Evolutionary conservation across 2,113 vertebrate genomes (phyloP), one percentile per base, ranked within the genome.

Genomic region (Garra rufa): DNA sequence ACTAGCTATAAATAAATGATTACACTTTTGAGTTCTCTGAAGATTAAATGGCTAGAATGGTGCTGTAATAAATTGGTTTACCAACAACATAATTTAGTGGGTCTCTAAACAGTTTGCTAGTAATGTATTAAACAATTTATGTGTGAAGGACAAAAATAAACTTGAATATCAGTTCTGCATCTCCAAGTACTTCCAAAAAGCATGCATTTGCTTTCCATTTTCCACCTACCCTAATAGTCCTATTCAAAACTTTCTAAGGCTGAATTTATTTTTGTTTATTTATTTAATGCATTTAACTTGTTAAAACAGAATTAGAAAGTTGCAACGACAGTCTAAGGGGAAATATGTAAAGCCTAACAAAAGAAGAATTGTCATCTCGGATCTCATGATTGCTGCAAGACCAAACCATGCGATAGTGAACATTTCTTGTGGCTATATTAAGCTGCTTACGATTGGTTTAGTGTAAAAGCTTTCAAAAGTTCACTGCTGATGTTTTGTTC

Each of bases 401-500:
- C 17, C 38, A 28, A 34, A 30, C 41, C 13, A 24, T 59, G 50
- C 0, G 10, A n/a, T 10, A 3, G n/a, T 6, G 4, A 74, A 26
- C 43, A 24, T 26, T 34, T 24, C 0, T 3, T 41, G 1, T 44
- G 13, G 38, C 11, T 78, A 41, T 28, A 61, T 24, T 26, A 17
- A 61, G 24, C 43, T 8, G 41, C 19, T 48, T 74, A 14, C 26
- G 0, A 3, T 74, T 24, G 26, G 14, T 1, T 74, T 24, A 46
- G 14, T 1, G 24, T 28, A 13, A 67, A 6, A 7, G 26, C 8
- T 61, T 61, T 4, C 0, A 30, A 34, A 44, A 26, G 6, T 50
- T 48, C 26, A 48, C 44, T 41, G 55, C 9, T 43, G 14, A 17
- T 46, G 3, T 44, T 3, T 77, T 89, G 19, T 73, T 86, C 63